Evolutionary conservation across 2,888 invertebrate genomes (phyloP).

Genomic region (Cryptocheilus praepositus): DNA sequence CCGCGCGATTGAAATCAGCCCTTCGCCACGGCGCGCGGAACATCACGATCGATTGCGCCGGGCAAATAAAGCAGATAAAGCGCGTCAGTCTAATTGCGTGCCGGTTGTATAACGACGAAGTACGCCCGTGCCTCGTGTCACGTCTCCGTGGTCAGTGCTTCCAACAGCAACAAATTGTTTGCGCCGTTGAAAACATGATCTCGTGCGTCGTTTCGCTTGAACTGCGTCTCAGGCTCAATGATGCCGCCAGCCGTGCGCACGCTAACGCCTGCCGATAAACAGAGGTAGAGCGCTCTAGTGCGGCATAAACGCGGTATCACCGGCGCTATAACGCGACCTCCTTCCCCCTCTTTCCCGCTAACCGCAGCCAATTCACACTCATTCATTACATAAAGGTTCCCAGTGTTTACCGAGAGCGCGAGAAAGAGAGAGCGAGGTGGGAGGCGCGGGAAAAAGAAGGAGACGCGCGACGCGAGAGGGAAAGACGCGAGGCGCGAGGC

Average conservation of each 20-base stretch:
- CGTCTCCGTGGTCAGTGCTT: conserved; percentile 29
- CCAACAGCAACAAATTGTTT: conserved; percentile 39
- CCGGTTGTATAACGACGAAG: conserved; percentile 30
- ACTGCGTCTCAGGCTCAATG: conserved; percentile 21
- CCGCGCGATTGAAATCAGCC: too few relatives aligned
- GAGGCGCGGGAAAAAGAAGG: too few relatives aligned
- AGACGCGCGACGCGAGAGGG: too few relatives aligned
- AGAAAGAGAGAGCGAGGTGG: too few relatives aligned
- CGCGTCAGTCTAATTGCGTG: conserved; percentile 7
- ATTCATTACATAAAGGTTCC: conserved; percentile 71
- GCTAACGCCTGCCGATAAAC: neutral
- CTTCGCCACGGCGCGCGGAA: neutral
- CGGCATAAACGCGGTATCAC: too few relatives aligned
- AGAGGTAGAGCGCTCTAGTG: too few relatives aligned
- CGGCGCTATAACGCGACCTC: conserved; percentile 1
- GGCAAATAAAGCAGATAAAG: conserved; percentile 6
- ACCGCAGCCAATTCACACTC: conserved; percentile 59
- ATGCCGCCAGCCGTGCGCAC: neutral
- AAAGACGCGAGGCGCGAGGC: too few relatives aligned
- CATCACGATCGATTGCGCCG: neutral
- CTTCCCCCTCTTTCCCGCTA: conserved; percentile 3
- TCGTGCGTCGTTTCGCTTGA: conserved; percentile 24
- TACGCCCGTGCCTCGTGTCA: conserved; percentile 11
- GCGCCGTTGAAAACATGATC: conserved; percentile 37
- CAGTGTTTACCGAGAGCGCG: conserved; percentile 58